Evolutionary conservation across 2,797 vertebrate genomes (phyloP).

Genomic region (Parauchenoglanis punctatus): DNA sequence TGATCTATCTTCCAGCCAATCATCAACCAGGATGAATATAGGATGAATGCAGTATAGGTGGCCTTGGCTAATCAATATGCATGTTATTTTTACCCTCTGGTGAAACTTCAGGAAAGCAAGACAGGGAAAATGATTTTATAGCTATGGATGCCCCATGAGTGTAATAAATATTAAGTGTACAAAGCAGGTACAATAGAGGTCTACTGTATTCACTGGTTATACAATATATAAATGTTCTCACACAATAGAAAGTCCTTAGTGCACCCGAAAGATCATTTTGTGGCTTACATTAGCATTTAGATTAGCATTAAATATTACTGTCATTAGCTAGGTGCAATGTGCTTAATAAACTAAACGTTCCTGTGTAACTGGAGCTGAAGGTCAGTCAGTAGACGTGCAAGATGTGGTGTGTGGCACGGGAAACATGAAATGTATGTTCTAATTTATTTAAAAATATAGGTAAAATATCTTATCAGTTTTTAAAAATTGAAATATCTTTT

Average conservation of each 20-base stretch:
- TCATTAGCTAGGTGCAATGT: too few relatives aligned
- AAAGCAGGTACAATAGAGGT: neutral
- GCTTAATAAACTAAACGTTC: neutral
- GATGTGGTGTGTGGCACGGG: neutral
- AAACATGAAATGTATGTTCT: neutral
- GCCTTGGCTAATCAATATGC: neutral
- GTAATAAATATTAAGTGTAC: neutral
- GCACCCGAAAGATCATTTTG: too few relatives aligned
- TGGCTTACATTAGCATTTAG: neutral
- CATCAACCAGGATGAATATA: neutral
- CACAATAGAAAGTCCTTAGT: neutral
- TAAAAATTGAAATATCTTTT: neutral
- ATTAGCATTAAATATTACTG: constrained; percentile 8
- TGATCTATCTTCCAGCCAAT: neutral
- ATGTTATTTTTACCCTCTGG: neutral
- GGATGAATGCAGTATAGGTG: neutral
- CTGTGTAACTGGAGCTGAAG: neutral
- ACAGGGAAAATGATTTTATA: neutral
- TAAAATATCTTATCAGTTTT: neutral
- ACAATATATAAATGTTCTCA: neutral
- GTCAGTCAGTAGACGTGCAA: neutral
- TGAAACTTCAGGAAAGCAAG: neutral
- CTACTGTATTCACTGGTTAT: neutral
- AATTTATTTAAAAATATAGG: neutral
- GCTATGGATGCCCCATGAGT: neutral